These are phyloP conservation scores for Conger conger DNA, from an alignment of 2,113 vertebrate species.

Conservation along the genomic window DNA sequence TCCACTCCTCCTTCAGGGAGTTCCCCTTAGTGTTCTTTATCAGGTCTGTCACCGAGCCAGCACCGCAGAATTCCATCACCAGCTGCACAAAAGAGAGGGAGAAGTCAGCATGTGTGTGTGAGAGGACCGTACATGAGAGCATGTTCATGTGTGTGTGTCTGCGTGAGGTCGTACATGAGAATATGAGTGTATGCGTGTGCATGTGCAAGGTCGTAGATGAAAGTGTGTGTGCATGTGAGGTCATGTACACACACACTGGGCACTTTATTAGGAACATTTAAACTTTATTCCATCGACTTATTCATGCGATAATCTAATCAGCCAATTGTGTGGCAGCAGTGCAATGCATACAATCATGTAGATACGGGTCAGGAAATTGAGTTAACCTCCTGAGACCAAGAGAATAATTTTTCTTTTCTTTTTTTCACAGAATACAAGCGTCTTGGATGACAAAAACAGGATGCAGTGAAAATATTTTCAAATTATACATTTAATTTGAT, in stretches of 20 bases:
- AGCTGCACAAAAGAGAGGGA: constrained; percentile 62
- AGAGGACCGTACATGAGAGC: not conserved
- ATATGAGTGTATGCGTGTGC: not conserved
- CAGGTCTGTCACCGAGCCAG: constrained; percentile 94
- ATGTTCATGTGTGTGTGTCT: constrained; percentile 6
- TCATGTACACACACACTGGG: not conserved
- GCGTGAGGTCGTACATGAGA: not conserved
- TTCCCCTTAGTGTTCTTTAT: constrained; percentile 99
- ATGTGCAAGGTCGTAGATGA: no score
- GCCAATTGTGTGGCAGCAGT: no score
- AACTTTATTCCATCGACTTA: not conserved
- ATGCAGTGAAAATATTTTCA: no score
- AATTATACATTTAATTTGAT: no score
- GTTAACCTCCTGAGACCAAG: no score
- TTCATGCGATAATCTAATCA: not conserved
- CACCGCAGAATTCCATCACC: constrained; percentile 99
- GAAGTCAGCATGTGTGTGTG: not conserved
- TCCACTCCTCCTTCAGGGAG: constrained; percentile 97
- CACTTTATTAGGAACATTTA: no score
- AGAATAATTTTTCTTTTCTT: no score
- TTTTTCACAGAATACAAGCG: no score
- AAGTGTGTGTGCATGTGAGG: not conserved
- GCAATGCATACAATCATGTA: no score
- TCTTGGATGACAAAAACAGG: no score
- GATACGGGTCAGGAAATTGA: no score